A percentile compares a stretch with the other conserved stretches of the same genome.
Conservation (phyloP, 2,797 vertebrate species). For the Argya squamiceps region DNA sequence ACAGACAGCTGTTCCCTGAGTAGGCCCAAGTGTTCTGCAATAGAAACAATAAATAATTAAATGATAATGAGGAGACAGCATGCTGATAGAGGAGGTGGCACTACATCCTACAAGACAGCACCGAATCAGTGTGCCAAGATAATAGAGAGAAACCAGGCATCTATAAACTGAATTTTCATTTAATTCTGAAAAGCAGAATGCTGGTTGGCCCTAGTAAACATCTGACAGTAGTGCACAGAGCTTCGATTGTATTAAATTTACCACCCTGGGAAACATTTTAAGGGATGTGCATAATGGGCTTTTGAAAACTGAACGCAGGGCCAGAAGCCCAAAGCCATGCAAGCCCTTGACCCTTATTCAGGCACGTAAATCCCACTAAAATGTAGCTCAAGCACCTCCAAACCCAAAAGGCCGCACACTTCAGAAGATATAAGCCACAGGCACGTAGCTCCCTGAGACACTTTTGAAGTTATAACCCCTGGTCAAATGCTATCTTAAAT, state of each 20-base stretch:
- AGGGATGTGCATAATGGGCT: neutral
- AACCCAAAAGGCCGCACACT: conserved; percentile 15
- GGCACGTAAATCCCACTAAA: conserved; percentile 44
- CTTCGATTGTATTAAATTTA: neutral
- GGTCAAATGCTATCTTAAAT: conserved; percentile 62
- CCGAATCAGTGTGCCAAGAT: conserved; percentile 42
- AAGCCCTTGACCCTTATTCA: conserved; percentile 38
- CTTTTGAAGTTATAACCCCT: conserved; percentile 39
- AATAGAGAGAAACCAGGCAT: conserved; percentile 33
- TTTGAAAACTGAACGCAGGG: neutral
- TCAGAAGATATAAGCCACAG: conserved; percentile 42
- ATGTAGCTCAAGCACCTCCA: conserved; percentile 42
- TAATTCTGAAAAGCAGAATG: conserved; percentile 5
- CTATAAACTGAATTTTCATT: conserved; percentile 2
- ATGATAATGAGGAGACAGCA: conserved; percentile 63
- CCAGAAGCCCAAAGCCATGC: conserved; percentile 32
- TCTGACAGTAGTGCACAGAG: neutral
- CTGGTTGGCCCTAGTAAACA: neutral
- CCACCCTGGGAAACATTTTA: neutral
- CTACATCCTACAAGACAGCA: conserved; percentile 58
- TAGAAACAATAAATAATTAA: conserved; percentile 70
- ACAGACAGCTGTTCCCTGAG: conserved; percentile 64
- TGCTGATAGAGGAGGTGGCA: conserved; percentile 59
- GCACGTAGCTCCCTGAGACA: neutral
- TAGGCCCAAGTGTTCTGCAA: conserved; percentile 63